A percentile compares a stretch with the other conserved stretches of the same genome.
phyloP scores from a whole-genome alignment of 2,888 invertebrate genomes.

The Chrysotoxum bicinctum region DNA sequence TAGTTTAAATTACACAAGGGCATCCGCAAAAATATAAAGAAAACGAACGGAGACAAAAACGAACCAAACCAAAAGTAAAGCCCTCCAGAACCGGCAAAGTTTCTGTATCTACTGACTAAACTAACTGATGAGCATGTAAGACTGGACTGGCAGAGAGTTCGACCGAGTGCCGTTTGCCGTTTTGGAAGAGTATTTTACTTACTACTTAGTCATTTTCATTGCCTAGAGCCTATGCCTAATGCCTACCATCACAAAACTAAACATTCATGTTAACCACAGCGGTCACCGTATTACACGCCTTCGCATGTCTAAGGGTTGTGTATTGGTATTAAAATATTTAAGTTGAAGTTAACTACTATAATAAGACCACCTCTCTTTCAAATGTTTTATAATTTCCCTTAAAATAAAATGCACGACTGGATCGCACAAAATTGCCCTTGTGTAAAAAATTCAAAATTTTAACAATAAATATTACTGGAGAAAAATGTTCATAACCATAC shows the following conservation, averaged over 20 bases:
- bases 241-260: constrained; percentile 16
- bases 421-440: too few species aligned
- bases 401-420: too few species aligned
- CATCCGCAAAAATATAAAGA: constrained; percentile 1
- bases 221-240: constrained; percentile 4
- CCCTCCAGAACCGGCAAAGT: constrained; percentile 60
- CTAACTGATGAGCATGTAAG: constrained; percentile 43
- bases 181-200: constrained; percentile 40
- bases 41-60: background rate
- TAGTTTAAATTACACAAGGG: constrained; percentile 2
- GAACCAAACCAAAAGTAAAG: constrained; percentile 1
- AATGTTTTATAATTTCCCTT: too few species aligned
- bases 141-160: constrained; percentile 8
- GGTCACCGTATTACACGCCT: background rate
- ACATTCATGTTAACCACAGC: constrained; percentile 30
- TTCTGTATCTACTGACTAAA: constrained; percentile 60
- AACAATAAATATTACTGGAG: too few species aligned
- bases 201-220: constrained; percentile 12
- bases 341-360: too few species aligned
- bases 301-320: background rate
- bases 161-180: constrained; percentile 22
- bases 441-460: too few species aligned
- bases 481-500: too few species aligned
- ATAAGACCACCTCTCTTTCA: too few species aligned
- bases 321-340: background rate